Evolutionary conservation across 1,140 invertebrate genomes (phyloP), one percentile per base, ranked within the genome.

Genomic region (Uloborus diversus): DNA sequence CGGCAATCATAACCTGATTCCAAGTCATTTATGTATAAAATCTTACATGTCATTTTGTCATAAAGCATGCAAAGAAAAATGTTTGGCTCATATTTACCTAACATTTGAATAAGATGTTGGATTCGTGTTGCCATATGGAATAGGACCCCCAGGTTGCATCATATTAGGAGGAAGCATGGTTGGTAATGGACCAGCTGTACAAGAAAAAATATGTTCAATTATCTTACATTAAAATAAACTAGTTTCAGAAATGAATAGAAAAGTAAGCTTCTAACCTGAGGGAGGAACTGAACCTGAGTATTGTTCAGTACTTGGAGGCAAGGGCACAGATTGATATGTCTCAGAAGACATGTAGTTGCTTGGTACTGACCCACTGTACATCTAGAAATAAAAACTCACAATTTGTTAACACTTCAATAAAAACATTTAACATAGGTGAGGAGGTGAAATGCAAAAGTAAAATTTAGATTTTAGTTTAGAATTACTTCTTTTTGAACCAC

Each of bases 101-200:
- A 23, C 61, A 64, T n/a, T n/a, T n/a, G n/a, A n/a, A n/a, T 37
- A 64, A 64, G 61, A 64, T 37, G 35, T 64, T 11, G 14, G 20
- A 25, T 64, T 64, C 27, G 61, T 37, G 9, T 9, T 25, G 27
- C 35, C 61, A 64, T 64, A 64, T 14, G 61, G 61, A 64, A 64
- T 33, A 7, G 20, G 33, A 64, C 20, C 61, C 32, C 23, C 57
- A 37, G 17, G 17, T 23, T 64, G 61, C n/a, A 37, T 1, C 17
- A 23, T 64, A 13, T 23, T 17, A 23, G 61, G 42, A 4, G 35
- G 61, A 17, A 37, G 61, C 4, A 35, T 64, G 27, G 61, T 64
- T 23, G 61, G 61, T 23, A 64, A 1, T 25, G 61, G 32, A 14
- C 61, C 61, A 37, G 35, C 9, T 32, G 33, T 32, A 61, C 23